Evolutionary conservation across 2,797 vertebrate genomes (phyloP).

Genomic region (Ataeniobius toweri): DNA sequence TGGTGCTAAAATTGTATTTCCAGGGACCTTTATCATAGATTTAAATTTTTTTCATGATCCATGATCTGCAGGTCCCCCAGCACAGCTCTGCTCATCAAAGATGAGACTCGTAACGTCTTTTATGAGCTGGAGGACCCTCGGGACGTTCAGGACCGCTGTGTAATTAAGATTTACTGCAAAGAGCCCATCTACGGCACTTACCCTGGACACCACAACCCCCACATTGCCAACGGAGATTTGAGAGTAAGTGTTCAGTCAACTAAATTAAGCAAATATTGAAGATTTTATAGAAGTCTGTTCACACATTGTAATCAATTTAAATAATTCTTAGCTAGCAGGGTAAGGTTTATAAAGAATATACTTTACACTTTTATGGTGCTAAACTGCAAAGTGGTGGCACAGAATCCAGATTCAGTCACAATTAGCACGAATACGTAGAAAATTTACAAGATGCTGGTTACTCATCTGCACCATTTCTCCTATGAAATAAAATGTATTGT

Average conservation of each 20-base stretch:
- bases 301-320: background rate
- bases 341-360: background rate
- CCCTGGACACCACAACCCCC: constrained; percentile 84
- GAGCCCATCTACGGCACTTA: constrained; percentile 93
- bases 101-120: constrained; percentile 95
- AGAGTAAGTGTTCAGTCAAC: constrained; percentile 78
- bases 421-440: background rate
- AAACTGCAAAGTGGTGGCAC: no score
- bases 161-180: constrained; percentile 98
- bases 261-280: background rate
- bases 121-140: constrained; percentile 97
- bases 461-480: no score
- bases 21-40: constrained; percentile 24
- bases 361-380: no score
- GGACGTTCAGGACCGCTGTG: constrained; percentile 95
- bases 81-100: constrained; percentile 97
- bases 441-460: background rate
- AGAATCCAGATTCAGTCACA: background rate
- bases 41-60: constrained; percentile 18
- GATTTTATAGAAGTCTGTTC: background rate
- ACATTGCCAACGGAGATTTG: constrained; percentile 94
- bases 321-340: background rate
- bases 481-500: background rate
- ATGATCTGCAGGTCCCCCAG: constrained; percentile 83
- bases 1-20: constrained; percentile 30